Evolutionary conservation across 2,113 vertebrate genomes (phyloP), one percentile per base, ranked within the genome.

Genomic region (Cygnus atratus): DNA sequence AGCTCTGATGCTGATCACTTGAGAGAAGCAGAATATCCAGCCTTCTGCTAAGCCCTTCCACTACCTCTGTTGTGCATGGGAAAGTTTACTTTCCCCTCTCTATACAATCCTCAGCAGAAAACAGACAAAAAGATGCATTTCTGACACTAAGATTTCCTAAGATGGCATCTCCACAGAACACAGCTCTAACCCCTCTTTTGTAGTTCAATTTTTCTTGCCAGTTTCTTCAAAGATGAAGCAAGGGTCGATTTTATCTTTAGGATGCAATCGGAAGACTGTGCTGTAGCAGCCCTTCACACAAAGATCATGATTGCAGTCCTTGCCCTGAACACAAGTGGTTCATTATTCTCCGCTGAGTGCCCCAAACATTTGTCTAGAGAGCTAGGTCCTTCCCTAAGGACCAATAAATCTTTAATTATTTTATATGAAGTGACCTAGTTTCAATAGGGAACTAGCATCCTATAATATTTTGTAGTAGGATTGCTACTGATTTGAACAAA

Each of bases 371-470:
- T 61, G 87, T 61, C 87, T 82, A 54, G 66, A 91, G 84, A 92
- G 79, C 62, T 73, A 79, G 12, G 39, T 50, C 44, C 74, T 72
- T 92, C 95, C 93, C 95, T 73, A 68, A 85, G 89, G 96, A 68
- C 62, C 44, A 79, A 93, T 94, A 93, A 89, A 95, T 91, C 70
- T 95, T 96, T 96, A 95, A 97, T 95, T 85, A 96, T 91, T 95
- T 97, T 84, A 91, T 37, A 66, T 59, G 57, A 93, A 90, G 74
- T 97, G 94, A 91, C 91, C 93, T 92, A 93, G 66, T 96, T 96
- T 93, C 66, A 93, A 85, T 2, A 72, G 33, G 54, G 37, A 91
- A 84, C 43, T 13, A 26, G 39, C 21, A 92, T 91, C 26, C 52
- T 72, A 33, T 29, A 91, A 43, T 88, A 80, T 55, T 92, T 79